Base-by-base conservation (phyloP, 2,888 invertebrate genomes). In the Aphrophora alni region DNA sequence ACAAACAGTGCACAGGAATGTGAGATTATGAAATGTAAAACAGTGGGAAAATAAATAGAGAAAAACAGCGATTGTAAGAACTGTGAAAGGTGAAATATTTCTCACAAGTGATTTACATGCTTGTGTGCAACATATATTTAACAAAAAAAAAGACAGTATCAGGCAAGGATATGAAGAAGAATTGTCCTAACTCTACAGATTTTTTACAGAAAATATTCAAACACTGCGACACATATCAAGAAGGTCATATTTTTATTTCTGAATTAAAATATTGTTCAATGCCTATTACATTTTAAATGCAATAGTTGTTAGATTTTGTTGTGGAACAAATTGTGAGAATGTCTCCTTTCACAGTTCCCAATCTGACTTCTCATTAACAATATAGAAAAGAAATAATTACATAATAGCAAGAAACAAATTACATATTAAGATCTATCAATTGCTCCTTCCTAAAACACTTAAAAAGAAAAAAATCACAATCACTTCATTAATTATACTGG, bases 341-440 rank as follows among this genome's bases (percentile, higher is more conserved):
- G 93, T 92, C 92, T 93, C 94, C 94, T 94, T 95, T 94, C 94
- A 94, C 94, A 94, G 95, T 95, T 95, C 93, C 93, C 93, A 93
- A 93, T 93, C 93, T 93, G 93, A 91, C 91, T 89, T 85, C 85
- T 84, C 84, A 82, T 74, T 83, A 83, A 82, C 81, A 77, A 83
- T 2, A 69, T 21, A 10, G 2, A 68, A 44, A 2, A 44, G 24
- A 69, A 12, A 26, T 69, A 69, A 26, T 14, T 69, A 69, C 7
- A 69, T 69, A 24, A 69, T 14, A 69, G 14, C 10, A 69, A 1
- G 2, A 69, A 26, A 69, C 26, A 69, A 69, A 69, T 8, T 26
- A 69, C 10, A 69, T 69, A 72, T 72, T 44, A 44, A 44, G 8
- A 33, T 33, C 4, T n/a, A n/a, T n/a, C n/a, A n/a, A 7, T 33